A percentile compares a stretch with the other conserved stretches of the same genome.
phyloP scores from a whole-genome alignment of 2,888 invertebrate genomes.

The Drosophila monieri region DNA sequence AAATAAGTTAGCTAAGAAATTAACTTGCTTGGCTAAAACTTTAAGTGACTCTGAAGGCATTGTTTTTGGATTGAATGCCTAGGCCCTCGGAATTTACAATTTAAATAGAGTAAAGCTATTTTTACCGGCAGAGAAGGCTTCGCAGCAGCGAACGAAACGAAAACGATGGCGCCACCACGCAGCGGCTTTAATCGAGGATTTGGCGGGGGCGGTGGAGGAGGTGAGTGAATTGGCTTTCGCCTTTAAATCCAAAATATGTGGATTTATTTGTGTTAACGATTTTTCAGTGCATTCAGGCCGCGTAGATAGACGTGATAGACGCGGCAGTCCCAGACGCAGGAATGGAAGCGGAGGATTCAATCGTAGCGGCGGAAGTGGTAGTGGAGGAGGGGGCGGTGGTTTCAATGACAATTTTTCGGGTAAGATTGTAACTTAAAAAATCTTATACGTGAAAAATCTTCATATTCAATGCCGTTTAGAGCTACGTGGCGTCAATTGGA shows the following conservation, averaged over 20 bases:
- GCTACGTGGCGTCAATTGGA: conserved; percentile 86
- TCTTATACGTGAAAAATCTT: background rate
- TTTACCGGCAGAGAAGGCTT: conserved; percentile 30
- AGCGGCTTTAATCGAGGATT: conserved; percentile 44
- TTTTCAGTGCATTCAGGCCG: conserved; percentile 71
- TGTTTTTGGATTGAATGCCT: background rate
- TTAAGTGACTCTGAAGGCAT: background rate
- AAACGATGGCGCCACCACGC: conserved; percentile 55
- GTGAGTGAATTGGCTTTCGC: background rate
- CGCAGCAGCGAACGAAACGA: conserved; percentile 11
- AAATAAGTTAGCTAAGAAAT: background rate
- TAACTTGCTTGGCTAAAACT: background rate
- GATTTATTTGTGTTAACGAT: background rate
- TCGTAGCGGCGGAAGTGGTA: conserved; percentile 37
- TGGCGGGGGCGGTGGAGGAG: conserved; percentile 39
- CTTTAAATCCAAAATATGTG: background rate
- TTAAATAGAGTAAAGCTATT: conserved; percentile 12
- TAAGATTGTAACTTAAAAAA: background rate
- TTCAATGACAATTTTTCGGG: conserved; percentile 13
- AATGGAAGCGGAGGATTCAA: conserved; percentile 95
- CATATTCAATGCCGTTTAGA: conserved; percentile 65
- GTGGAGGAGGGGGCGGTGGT: conserved; percentile 85
- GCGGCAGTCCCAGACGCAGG: conserved; percentile 45
- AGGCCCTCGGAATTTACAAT: background rate
- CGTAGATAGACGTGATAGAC: conserved; percentile 69